phyloP scores from a whole-genome alignment of 1,140 invertebrate genomes.

The Diprion similis region DNA sequence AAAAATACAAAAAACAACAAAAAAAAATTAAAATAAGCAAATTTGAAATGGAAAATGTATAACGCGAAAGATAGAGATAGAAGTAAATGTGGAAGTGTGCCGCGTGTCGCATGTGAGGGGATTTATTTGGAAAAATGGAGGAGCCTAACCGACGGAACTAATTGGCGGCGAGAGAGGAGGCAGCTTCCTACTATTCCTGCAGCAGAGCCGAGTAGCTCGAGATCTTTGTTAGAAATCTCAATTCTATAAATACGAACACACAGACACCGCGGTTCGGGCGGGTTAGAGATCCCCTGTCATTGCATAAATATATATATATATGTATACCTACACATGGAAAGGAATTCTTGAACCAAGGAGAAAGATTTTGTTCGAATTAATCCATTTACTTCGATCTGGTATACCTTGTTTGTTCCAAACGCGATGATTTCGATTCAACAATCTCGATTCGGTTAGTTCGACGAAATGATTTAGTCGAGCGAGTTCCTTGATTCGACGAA shows the following conservation, averaged over 20 bases:
- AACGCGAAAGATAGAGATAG: neutral
- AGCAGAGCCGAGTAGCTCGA: neutral
- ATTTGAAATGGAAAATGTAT: neutral
- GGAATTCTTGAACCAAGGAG: too few species aligned
- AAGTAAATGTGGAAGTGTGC: neutral
- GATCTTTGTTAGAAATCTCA: constrained; percentile 4
- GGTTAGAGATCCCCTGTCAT: constrained; percentile 12
- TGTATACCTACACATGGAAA: too few species aligned
- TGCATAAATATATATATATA: too few species aligned
- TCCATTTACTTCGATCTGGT: too few species aligned
- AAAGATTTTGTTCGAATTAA: too few species aligned
- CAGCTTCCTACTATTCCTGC: too few species aligned
- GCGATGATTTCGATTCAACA: too few species aligned
- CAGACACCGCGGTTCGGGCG: neutral
- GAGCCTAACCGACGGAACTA: constrained; percentile 1
- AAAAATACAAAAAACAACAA: neutral
- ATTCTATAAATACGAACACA: neutral
- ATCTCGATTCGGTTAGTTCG: too few species aligned
- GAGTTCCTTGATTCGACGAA: too few species aligned
- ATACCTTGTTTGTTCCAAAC: too few species aligned
- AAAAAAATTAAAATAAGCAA: neutral
- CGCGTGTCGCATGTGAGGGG: neutral
- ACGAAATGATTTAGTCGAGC: too few species aligned
- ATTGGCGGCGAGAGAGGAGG: neutral
- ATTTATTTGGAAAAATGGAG: neutral